phyloP scores from a whole-genome alignment of 2,797 vertebrate genomes.

The Bradypodion ventrale region DNA sequence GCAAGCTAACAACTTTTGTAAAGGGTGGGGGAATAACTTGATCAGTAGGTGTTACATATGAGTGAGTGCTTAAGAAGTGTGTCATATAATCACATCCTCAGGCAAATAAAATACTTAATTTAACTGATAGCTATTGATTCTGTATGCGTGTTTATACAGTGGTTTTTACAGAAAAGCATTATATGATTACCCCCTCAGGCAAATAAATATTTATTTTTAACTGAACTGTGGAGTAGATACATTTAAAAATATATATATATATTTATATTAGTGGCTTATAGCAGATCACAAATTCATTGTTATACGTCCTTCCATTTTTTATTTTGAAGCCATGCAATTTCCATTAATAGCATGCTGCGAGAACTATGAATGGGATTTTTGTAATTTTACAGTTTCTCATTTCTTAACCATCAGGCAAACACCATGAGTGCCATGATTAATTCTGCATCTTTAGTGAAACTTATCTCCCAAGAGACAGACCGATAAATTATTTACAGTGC shows the following conservation, averaged over 20 bases:
- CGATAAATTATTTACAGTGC: slow-evolving; percentile 61
- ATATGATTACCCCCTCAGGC: slow-evolving; percentile 32
- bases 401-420: slow-evolving; percentile 67
- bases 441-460: slow-evolving; percentile 54
- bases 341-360: slow-evolving; percentile 47
- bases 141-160: too few relatives aligned
- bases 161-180: slow-evolving; percentile 5
- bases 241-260: slow-evolving; percentile 26
- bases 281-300: slow-evolving; percentile 49
- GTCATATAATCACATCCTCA: too few relatives aligned
- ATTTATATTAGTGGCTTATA: slow-evolving; percentile 41
- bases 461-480: slow-evolving; percentile 47
- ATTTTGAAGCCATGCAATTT: slow-evolving; percentile 43
- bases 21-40: not conserved
- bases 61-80: too few relatives aligned
- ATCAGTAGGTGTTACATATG: not conserved
- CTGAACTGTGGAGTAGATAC: slow-evolving; percentile 28
- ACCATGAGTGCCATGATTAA: slow-evolving; percentile 51
- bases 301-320: slow-evolving; percentile 48
- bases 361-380: slow-evolving; percentile 27
- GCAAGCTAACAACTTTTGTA: not conserved
- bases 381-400: slow-evolving; percentile 61
- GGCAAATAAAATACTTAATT: too few relatives aligned
- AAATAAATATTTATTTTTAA: slow-evolving; percentile 36
- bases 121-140: too few relatives aligned